These are phyloP conservation scores for Leptarthrus brevirostris DNA, from an alignment of 2,888 invertebrate species.

Conservation along the genomic window DNA sequence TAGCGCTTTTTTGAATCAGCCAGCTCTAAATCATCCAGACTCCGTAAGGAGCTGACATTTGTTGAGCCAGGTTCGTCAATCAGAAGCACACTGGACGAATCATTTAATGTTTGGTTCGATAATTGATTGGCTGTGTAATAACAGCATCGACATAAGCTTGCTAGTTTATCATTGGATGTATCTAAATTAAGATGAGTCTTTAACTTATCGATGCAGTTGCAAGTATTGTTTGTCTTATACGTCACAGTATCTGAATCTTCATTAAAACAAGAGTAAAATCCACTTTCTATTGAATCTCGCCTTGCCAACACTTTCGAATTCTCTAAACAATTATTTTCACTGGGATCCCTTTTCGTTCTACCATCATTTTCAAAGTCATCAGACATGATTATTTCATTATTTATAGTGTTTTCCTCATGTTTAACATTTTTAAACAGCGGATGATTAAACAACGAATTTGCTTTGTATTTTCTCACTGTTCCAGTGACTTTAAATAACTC, in stretches of 20 bases:
- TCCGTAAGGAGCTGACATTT: conserved; percentile 71
- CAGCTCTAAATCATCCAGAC: conserved; percentile 71
- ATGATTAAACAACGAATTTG: conserved; percentile 71
- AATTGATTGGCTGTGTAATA: conserved; percentile 51
- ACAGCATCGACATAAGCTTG: conserved; percentile 63
- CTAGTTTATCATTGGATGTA: conserved; percentile 62
- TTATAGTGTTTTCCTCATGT: conserved; percentile 51
- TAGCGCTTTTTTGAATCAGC: conserved; percentile 62
- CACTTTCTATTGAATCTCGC: conserved; percentile 88
- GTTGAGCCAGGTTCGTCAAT: conserved; percentile 71
- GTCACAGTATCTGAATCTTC: conserved; percentile 78
- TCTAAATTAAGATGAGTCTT: conserved; percentile 63
- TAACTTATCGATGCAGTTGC: conserved; percentile 63
- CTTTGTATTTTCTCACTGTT: conserved; percentile 59
- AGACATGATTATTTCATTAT: not conserved
- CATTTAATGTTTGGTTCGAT: conserved; percentile 61
- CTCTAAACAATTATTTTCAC: conserved; percentile 54
- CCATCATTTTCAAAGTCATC: conserved; percentile 26
- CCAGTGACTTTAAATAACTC: conserved; percentile 54
- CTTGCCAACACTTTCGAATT: conserved; percentile 70
- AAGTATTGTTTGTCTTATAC: conserved; percentile 59
- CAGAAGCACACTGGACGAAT: conserved; percentile 70
- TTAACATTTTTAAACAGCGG: conserved; percentile 68
- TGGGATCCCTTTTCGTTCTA: conserved; percentile 5
- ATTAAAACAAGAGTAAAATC: conserved; percentile 89